Evolutionary conservation across 2,113 vertebrate genomes (phyloP).

Genomic region (Halcyon malimbica): DNA sequence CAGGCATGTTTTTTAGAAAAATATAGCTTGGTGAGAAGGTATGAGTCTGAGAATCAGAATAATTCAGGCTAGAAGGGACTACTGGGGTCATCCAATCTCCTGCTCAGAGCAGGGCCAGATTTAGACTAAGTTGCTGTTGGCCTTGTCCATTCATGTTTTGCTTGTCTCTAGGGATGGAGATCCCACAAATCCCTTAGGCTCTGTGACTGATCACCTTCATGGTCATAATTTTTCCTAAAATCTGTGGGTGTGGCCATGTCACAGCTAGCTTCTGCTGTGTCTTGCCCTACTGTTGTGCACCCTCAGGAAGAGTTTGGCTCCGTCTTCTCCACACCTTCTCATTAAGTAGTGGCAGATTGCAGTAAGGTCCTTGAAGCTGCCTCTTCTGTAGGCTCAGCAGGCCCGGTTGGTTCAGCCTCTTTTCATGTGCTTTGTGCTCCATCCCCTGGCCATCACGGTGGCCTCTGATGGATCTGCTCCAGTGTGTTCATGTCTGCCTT

Average conservation of each 20-base stretch:
- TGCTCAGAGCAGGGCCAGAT: neutral
- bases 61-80: neutral
- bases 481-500: neutral
- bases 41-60: neutral
- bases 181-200: neutral
- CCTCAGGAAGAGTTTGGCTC: neutral
- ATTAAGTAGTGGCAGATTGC: neutral
- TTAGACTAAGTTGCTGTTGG: neutral
- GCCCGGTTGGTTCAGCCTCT: neutral
- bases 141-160: neutral
- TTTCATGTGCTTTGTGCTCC: fast-evolving
- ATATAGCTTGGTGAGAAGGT: neutral
- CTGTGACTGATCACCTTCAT: neutral
- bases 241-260: fast-evolving
- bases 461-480: neutral
- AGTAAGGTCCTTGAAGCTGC: neutral
- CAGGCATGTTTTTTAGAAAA: neutral
- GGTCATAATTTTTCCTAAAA: neutral
- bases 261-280: neutral
- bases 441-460: fast-evolving
- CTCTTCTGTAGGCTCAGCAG: neutral
- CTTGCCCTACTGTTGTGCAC: neutral
- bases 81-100: fast-evolving
- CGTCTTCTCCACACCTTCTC: neutral
- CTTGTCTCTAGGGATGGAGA: neutral